Base-by-base conservation (phyloP, 2,113 vertebrate species). In the Nothobranchius furzeri region DNA sequence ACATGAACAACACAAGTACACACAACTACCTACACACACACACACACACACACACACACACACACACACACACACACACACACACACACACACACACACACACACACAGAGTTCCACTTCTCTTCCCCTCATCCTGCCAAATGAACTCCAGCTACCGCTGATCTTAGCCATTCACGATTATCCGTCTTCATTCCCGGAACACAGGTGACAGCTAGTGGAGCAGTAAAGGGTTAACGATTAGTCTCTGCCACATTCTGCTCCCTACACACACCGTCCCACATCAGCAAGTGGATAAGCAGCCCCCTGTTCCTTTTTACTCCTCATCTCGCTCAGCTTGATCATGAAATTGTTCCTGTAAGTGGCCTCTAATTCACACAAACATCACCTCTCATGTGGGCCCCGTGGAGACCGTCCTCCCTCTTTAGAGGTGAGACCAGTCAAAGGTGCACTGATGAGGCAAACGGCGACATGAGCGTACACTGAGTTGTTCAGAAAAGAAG, bases 161-260 rank as follows among this genome's bases (percentile, higher is more conserved):
- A 85, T 89, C 70, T 67, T 46, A 64, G 73, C 70, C 73, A 11
- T 70, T 76, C 64, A 51, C 53, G 14, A 20, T 76, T 80, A 78
- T 87, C 63, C 46, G 63, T 86, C 80, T 86, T 84, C 70, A 85
- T 86, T 72, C 68, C 64, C 52, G 69, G 69, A 50, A 57, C 56
- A 68, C 64, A 51, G 68, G 70, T 69, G 70, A 60, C 75, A 79
- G 73, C 82, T 83, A 78, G 56, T 68, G 56, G 64, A 13, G 47
- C 62, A 71, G 73, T 58, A 62, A 48, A 45, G 59, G 69, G 66
- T 64, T 76, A 85, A 50, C 83, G 81, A 89, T 85, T 77, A 75
- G 72, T 56, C 68, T 66, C 52, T 20, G 4, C 55, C 52, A 60
- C 61, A 58, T 76, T 76, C 69, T 64, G 62, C 65, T 73, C 70